A percentile compares a stretch with the other conserved stretches of the same genome.
phyloP scores from a whole-genome alignment of 2,113 vertebrate genomes.

The Cheirogaleus medius region DNA sequence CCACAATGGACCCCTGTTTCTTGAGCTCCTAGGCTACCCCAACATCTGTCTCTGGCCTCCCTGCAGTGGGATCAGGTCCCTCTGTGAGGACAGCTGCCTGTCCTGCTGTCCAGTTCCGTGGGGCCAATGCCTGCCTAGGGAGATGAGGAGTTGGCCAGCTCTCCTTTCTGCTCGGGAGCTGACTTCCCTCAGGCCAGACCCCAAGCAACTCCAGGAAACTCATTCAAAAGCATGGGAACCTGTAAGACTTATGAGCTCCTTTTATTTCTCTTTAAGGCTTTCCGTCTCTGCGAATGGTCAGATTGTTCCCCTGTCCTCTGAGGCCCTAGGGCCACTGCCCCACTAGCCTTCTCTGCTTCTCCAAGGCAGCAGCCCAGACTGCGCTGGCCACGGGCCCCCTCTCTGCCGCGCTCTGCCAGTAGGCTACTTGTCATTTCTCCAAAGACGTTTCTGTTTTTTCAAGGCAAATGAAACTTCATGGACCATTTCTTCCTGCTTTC shows the following conservation, averaged over 20 bases:
- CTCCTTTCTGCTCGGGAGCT: constrained; percentile 39
- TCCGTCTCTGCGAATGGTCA: background rate
- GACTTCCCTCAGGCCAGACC: constrained; percentile 19
- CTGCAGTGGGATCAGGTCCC: constrained; percentile 33
- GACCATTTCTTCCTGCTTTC: constrained; percentile 79
- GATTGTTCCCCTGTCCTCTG: background rate
- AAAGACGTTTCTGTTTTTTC: constrained; percentile 50
- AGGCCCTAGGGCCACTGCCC: background rate
- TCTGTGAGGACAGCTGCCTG: constrained; percentile 62
- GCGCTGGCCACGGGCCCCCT: background rate
- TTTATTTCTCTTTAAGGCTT: constrained; percentile 53
- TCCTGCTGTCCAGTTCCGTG: constrained; percentile 58
- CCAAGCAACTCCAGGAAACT: constrained; percentile 49
- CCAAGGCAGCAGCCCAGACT: background rate
- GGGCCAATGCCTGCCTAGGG: background rate
- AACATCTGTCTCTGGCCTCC: constrained; percentile 51
- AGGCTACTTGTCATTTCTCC: constrained; percentile 24
- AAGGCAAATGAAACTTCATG: constrained; percentile 81
- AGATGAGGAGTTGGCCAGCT: background rate
- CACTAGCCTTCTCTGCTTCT: background rate
- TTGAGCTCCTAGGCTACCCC: constrained; percentile 54
- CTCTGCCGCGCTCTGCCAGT: background rate
- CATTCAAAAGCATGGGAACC: background rate
- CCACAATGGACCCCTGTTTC: constrained; percentile 38
- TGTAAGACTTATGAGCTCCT: background rate